These are phyloP conservation scores for Salmo trutta DNA, from an alignment of 2,797 vertebrate species.

Conservation along the genomic window DNA sequence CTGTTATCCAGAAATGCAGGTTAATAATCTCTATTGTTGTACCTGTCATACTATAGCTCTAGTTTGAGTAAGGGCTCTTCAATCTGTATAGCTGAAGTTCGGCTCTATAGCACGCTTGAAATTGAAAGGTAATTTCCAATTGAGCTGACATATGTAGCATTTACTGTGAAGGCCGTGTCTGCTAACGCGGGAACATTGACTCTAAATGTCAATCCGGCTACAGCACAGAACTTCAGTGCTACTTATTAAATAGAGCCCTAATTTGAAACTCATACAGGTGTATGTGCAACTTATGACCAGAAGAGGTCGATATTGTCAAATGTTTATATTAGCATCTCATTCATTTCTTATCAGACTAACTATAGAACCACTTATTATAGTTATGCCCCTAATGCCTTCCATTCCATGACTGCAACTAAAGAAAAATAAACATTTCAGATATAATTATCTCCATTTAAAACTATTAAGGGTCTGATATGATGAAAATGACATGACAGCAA, in stretches of 20 bases:
- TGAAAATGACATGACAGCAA: background rate
- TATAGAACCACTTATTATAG: too few species aligned
- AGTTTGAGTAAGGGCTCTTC: too few species aligned
- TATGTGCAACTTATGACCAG: conserved; percentile 49
- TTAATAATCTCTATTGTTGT: background rate
- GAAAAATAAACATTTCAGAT: background rate
- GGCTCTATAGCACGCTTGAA: too few species aligned
- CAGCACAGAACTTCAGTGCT: too few species aligned
- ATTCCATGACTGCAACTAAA: background rate
- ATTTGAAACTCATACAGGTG: background rate
- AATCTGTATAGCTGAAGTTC: too few species aligned
- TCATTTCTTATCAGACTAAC: too few species aligned
- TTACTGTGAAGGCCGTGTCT: too few species aligned
- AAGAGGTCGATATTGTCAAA: conserved; percentile 40
- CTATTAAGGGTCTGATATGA: background rate
- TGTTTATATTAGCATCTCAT: background rate
- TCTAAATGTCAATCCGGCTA: too few species aligned
- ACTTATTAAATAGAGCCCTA: too few species aligned
- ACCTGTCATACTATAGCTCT: background rate
- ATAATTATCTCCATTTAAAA: background rate
- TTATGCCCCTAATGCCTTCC: background rate
- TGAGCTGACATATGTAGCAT: too few species aligned
- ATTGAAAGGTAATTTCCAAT: too few species aligned
- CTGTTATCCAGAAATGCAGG: background rate
- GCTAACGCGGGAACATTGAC: too few species aligned